Conservation (phyloP, 2,797 vertebrate genomes). For the Tokudaia muenninki region DNA sequence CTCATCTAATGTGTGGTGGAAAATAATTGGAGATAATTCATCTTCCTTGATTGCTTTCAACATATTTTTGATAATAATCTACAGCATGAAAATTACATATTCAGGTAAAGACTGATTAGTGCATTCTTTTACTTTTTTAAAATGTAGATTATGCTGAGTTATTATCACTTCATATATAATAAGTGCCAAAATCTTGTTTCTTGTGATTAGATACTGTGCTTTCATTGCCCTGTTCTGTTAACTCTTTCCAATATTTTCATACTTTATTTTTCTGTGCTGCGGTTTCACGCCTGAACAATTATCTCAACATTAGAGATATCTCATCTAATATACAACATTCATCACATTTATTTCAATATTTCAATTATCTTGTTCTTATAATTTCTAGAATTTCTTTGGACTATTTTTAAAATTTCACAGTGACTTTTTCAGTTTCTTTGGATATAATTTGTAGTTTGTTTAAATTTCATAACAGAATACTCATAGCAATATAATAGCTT, state of each 20-base stretch:
- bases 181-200: not conserved
- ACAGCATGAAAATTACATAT: not conserved
- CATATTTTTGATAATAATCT: not conserved
- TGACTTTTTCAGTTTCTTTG: not conserved
- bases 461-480: not conserved
- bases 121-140: not conserved
- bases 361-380: not conserved
- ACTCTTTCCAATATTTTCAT: not conserved
- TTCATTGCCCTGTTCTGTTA: not conserved
- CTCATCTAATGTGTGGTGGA: not conserved
- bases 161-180: not conserved
- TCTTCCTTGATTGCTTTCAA: slow-evolving; percentile 31
- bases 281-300: not conserved
- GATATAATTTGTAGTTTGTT: not conserved
- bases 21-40: slow-evolving; percentile 17
- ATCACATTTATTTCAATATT: not conserved
- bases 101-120: not conserved
- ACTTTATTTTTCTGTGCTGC: not conserved
- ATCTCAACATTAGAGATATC: not conserved
- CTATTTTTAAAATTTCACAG: not conserved
- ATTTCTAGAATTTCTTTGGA: not conserved
- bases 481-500: not conserved
- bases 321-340: not conserved
- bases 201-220: not conserved
- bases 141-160: slow-evolving; percentile 5